Conservation (phyloP, 2,113 vertebrate genomes). For the Garra rufa region DNA sequence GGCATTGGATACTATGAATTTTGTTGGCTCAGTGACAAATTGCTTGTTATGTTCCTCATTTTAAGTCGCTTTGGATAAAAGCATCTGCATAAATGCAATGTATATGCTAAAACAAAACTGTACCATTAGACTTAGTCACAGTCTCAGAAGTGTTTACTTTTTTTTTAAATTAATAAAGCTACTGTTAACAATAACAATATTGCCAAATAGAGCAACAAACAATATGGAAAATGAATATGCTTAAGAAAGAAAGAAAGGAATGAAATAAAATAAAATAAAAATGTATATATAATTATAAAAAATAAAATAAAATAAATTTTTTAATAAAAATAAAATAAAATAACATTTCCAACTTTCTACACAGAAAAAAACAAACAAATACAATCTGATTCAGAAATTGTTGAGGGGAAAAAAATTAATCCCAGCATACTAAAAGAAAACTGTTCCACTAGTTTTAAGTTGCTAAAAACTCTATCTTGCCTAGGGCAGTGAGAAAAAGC, state of each 20-base stretch:
- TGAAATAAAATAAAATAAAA: not conserved
- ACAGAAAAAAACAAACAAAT: not conserved
- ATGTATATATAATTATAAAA: no score
- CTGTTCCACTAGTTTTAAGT: not conserved
- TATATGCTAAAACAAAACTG: not conserved
- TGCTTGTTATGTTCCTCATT: not conserved
- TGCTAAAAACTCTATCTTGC: constrained; percentile 3
- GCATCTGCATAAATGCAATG: not conserved
- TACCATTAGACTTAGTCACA: not conserved
- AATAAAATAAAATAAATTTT: no score
- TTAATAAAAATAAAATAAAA: no score
- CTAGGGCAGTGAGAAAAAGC: not conserved
- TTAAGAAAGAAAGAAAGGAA: not conserved
- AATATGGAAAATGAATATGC: not conserved
- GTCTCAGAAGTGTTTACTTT: not conserved
- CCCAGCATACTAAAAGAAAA: not conserved
- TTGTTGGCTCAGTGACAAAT: not conserved
- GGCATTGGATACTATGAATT: not conserved
- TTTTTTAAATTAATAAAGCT: not conserved
- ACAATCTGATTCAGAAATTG: no score
- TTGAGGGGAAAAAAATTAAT: not conserved
- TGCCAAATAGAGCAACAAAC: not conserved
- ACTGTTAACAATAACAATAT: not conserved
- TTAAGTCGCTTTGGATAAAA: not conserved
- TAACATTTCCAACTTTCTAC: not conserved